A percentile compares a stretch with the other conserved stretches of the same genome.
Evolutionary conservation across 2,797 vertebrate genomes (phyloP).

Genomic region (Coreius guichenoti): DNA sequence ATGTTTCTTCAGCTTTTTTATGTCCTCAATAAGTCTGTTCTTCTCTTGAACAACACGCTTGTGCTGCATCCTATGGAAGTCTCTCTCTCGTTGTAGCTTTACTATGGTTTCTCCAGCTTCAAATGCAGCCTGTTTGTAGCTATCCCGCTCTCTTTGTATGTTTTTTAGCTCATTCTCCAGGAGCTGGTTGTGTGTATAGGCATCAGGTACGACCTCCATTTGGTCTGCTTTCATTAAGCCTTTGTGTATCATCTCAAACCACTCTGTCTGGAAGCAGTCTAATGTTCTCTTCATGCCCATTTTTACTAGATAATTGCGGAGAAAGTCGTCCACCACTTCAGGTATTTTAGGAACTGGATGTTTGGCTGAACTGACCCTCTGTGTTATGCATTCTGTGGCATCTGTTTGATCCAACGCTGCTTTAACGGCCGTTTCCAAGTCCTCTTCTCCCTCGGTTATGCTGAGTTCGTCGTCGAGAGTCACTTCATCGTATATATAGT

Average conservation of each 20-base stretch:
- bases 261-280: slow-evolving; percentile 90
- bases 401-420: slow-evolving; percentile 25
- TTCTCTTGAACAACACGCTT: slow-evolving; percentile 86
- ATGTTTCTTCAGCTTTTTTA: slow-evolving; percentile 85
- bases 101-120: slow-evolving; percentile 77
- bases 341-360: slow-evolving; percentile 58
- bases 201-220: slow-evolving; percentile 75
- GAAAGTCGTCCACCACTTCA: slow-evolving; percentile 84
- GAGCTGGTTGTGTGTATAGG: slow-evolving; percentile 79
- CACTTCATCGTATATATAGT: slow-evolving; percentile 60
- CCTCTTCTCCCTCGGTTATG: slow-evolving; percentile 55
- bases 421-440: slow-evolving; percentile 52
- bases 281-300: slow-evolving; percentile 89
- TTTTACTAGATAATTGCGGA: slow-evolving; percentile 88
- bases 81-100: slow-evolving; percentile 82
- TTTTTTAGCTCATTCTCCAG: slow-evolving; percentile 80
- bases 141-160: slow-evolving; percentile 79
- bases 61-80: slow-evolving; percentile 86
- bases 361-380: slow-evolving; percentile 40
- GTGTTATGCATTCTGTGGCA: slow-evolving; percentile 1
- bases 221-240: slow-evolving; percentile 68
- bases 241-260: slow-evolving; percentile 84
- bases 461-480: slow-evolving; percentile 51
- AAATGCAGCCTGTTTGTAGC: slow-evolving; percentile 74
- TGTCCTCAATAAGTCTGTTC: slow-evolving; percentile 81